phyloP scores from a whole-genome alignment of 2,888 invertebrate species.

The Rhogogaster chlorosoma region DNA sequence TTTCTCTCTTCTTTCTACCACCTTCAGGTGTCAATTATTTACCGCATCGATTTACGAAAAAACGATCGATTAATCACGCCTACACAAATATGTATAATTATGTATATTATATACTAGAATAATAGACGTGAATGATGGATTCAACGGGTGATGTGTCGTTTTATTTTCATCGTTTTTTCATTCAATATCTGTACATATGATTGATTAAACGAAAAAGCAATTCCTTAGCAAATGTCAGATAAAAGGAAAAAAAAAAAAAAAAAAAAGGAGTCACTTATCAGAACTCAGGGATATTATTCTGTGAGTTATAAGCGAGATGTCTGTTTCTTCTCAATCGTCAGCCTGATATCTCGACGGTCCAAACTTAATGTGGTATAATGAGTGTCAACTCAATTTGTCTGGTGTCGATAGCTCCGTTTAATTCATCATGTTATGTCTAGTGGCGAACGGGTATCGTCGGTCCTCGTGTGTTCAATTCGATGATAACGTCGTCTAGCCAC shows the following conservation, averaged over 20 bases:
- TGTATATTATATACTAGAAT: background rate
- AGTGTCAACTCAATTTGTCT: constrained; percentile 47
- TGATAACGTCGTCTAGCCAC: constrained; percentile 38
- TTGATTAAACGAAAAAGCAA: background rate
- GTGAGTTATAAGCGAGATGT: background rate
- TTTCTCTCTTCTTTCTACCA: background rate
- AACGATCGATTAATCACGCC: background rate
- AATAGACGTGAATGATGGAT: background rate
- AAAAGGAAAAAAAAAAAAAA: background rate
- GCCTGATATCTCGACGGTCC: constrained; percentile 19
- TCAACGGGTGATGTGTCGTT: background rate
- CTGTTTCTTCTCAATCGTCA: background rate
- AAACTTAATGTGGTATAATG: constrained; percentile 40
- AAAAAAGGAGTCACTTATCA: background rate
- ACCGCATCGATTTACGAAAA: background rate
- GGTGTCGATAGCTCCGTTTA: constrained; percentile 37
- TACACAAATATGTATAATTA: background rate
- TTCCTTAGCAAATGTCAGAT: background rate
- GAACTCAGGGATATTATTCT: background rate
- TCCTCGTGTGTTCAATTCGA: constrained; percentile 29
- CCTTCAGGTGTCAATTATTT: background rate
- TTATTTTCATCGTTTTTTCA: background rate
- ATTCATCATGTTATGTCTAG: constrained; percentile 43
- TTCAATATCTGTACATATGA: background rate
- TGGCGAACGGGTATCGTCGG: constrained; percentile 2